These are phyloP conservation scores for Agrypnus murinus DNA, from an alignment of 2,888 invertebrate species.

Conservation along the genomic window DNA sequence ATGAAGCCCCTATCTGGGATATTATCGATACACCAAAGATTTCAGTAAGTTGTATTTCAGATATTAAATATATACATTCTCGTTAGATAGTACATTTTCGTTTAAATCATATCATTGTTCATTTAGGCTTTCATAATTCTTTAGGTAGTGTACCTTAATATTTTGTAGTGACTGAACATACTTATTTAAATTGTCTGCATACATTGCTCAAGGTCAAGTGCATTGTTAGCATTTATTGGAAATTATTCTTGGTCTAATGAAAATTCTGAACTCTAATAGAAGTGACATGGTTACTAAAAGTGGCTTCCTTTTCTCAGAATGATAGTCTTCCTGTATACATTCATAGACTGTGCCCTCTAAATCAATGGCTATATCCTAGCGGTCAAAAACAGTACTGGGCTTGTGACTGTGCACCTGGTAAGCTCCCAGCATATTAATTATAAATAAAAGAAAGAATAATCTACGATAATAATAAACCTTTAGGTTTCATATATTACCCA, in stretches of 20 bases:
- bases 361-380: constrained; percentile 81
- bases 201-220: too few relatives aligned
- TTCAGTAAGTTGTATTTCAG: constrained; percentile 21
- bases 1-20: constrained; percentile 28
- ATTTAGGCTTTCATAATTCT: too few relatives aligned
- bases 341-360: constrained; percentile 76
- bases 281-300: too few relatives aligned
- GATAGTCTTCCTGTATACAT: constrained; percentile 74
- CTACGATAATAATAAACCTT: constrained; percentile 5
- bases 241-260: too few relatives aligned
- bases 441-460: not conserved
- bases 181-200: too few relatives aligned
- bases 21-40: constrained; percentile 31
- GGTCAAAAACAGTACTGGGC: constrained; percentile 79
- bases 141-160: too few relatives aligned
- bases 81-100: too few relatives aligned
- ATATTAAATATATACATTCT: too few relatives aligned
- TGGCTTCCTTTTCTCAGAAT: constrained; percentile 33
- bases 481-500: constrained; percentile 78
- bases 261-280: too few relatives aligned
- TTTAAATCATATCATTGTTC: too few relatives aligned
- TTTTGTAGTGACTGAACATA: too few relatives aligned
- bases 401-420: constrained; percentile 77
- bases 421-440: constrained; percentile 53
- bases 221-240: too few relatives aligned